These are phyloP conservation scores for Papio anubis DNA, from an alignment of 2,113 vertebrate species.

Conservation along the genomic window DNA sequence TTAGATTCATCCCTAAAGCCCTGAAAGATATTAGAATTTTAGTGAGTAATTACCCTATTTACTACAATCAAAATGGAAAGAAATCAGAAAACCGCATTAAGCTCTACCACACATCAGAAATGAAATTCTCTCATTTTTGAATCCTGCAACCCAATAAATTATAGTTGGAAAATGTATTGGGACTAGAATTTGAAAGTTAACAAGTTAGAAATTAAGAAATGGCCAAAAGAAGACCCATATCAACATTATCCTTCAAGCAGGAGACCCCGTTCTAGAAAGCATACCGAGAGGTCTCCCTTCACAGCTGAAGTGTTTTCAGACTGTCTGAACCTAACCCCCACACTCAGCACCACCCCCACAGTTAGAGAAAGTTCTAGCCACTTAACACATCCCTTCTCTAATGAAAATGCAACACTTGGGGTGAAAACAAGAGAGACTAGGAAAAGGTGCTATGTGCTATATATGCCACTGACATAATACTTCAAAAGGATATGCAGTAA, in stretches of 20 bases:
- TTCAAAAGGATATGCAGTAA: conserved; percentile 86
- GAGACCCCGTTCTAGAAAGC: conserved; percentile 35
- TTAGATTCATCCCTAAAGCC: conserved; percentile 75
- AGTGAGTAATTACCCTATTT: conserved; percentile 76
- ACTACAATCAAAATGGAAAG: conserved; percentile 72
- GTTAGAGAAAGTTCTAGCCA: conserved; percentile 69
- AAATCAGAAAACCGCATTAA: conserved; percentile 55
- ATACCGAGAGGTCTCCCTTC: neutral
- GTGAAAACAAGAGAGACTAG: conserved; percentile 81
- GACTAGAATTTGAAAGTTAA: conserved; percentile 58
- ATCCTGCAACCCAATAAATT: conserved; percentile 63
- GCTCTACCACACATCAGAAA: conserved; percentile 59
- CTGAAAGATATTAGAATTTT: conserved; percentile 78
- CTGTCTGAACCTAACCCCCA: neutral
- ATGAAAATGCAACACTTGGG: conserved; percentile 76
- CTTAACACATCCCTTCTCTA: conserved; percentile 72
- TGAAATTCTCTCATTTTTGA: conserved; percentile 72
- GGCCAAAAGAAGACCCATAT: neutral
- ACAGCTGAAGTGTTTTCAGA: conserved; percentile 57
- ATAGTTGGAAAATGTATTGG: conserved; percentile 67
- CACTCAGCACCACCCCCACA: conserved; percentile 15
- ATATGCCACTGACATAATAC: conserved; percentile 85
- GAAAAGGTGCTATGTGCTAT: conserved; percentile 83
- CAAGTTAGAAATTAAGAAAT: conserved; percentile 56
- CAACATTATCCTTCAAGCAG: conserved; percentile 19